Base-by-base conservation (phyloP, 92 coral and sea anemone genomes). In the Chrysogorgia sp. region DNA sequence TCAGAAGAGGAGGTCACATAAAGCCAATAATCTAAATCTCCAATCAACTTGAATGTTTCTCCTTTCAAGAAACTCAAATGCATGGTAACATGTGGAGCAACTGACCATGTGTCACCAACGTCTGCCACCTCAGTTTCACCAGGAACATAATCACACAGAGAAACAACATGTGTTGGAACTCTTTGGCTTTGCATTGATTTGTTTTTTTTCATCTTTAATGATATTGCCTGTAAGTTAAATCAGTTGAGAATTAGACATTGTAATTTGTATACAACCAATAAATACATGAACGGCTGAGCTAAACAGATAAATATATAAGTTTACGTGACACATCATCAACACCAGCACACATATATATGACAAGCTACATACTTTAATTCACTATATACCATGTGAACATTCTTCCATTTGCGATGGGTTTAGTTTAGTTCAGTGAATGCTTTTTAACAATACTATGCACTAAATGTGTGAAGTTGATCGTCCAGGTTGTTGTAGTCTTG, bases 1-100 rank as follows among this genome's bases (percentile, higher is more conserved):
- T 63, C 96, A 50, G 67, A 66, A 22, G 45, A 82, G 33, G 68
- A 75, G 28, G 69, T 82, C 34, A 88, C 97, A 86, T 88, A 86
- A 43, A 92, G 66, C 97, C 97, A 92, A 96, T 96, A 92, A 58
- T 89, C 86, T 20, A 92, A 83, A 48, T 86, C 83, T 13, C 87
- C 92, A 56, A 90, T 67, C 7, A 90, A 86, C 60, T 72, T 84
- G 81, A 92, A 90, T 78, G 69, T 92, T 41, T 92, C 92, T 33
- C 88, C 88, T 58, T 90, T 78, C 58, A 82, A 76, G 43, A 92
- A 89, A 1, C 87, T 17, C 60, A 92, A 81, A 66, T 90, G 96
- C 8, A 83, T 85, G 10, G 90, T 71, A 29, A 82, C 50, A 56
- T 92, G 92, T 28, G 97, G 97, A 22, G 96, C 96, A 23, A 69